Percentiles rank a stretch among this genome's conserved stretches.
These are phyloP conservation scores for Pandemis cinnamomeana DNA, from an alignment of 2,888 invertebrate genomes.

Conservation along the genomic window DNA sequence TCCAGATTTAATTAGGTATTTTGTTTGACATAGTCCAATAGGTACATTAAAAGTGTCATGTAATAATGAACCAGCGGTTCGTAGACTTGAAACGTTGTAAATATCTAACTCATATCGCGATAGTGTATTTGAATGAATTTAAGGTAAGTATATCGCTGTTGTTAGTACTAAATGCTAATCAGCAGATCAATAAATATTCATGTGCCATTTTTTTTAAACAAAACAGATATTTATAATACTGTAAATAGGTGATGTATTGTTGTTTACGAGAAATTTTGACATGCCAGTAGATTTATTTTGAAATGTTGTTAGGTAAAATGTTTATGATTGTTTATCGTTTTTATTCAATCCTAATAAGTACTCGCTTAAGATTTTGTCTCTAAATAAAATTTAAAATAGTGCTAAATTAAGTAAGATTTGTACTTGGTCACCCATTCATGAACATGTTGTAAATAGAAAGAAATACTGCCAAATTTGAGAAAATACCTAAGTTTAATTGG, in stretches of 20 bases:
- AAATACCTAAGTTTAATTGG: slow-evolving; percentile 14
- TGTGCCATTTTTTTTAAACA: slow-evolving; percentile 26
- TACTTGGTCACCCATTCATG: slow-evolving; percentile 3
- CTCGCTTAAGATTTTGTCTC: slow-evolving; percentile 18
- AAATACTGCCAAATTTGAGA: slow-evolving; percentile 33
- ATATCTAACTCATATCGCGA: slow-evolving; percentile 40
- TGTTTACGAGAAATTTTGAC: slow-evolving; percentile 5
- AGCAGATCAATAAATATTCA: slow-evolving; percentile 13
- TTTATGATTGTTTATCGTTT: slow-evolving; percentile 21
- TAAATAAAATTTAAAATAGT: slow-evolving; percentile 17
- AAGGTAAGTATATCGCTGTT: slow-evolving; percentile 19
- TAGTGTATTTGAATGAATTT: slow-evolving; percentile 24
- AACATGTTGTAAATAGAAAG: slow-evolving; percentile 34
- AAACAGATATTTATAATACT: slow-evolving; percentile 11
- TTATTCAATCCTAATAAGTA: neutral
- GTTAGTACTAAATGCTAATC: slow-evolving; percentile 8
- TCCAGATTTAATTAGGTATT: no score
- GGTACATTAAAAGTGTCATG: neutral
- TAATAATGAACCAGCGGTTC: slow-evolving; percentile 6
- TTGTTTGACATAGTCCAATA: neutral
- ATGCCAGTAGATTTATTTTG: slow-evolving; percentile 19
- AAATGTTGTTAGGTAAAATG: slow-evolving; percentile 25
- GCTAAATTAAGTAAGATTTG: slow-evolving; percentile 15
- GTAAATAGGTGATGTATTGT: slow-evolving; percentile 24
- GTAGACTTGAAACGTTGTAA: slow-evolving; percentile 25